Evolutionary conservation across 2,797 vertebrate genomes (phyloP), one percentile per base, ranked within the genome.

Genomic region (Pseudochirops corinnae): DNA sequence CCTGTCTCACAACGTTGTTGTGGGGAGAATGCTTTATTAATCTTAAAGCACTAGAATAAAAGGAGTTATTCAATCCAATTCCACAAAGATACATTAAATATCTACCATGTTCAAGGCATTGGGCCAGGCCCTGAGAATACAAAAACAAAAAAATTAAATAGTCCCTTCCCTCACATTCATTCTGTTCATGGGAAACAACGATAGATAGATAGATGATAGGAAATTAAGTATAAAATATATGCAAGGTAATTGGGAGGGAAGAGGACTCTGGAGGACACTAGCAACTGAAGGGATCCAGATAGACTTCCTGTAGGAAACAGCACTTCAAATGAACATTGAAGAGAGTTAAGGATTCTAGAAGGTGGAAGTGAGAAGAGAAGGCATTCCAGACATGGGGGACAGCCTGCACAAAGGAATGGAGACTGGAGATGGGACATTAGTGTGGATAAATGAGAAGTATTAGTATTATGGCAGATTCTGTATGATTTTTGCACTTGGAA

Each of bases 401-500:
- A 62, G 56, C 60, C 29, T 62, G 31, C 28, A 28, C 60, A 74
- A 74, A 74, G 33, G 33, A 21, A 39, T 74, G 58, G 29, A 31
- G 58, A 31, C 58, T 4, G 2, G 58, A 60, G 29, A 60, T 31
- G 62, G 16, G 14, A 74, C n/a, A 82, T 24, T 46, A 46, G 29
- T 74, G 18, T 82, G n/a, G n/a, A 46, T 18, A 82, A 39, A 82
- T 46, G n/a, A 82, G 18, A 82, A 46, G 21, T 39, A 5, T 82
- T 39, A 39, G 67, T 82, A 46, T 46, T 82, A 39, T 62, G 56
- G 52, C 95, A 92, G 95, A 92, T 91, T 95, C 56, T 91, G 26
- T 94, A 67, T 87, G 67, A 82, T 95, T 97, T 52, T 91, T 13
- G 18, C 52, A 55, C 52, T n/a, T n/a, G 11, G 52, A 60, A n/a